phyloP scores from a whole-genome alignment of 30 jellyfish, hydroid and myxozoan species.

The Aurelia aurita complex sp. Pacific region DNA sequence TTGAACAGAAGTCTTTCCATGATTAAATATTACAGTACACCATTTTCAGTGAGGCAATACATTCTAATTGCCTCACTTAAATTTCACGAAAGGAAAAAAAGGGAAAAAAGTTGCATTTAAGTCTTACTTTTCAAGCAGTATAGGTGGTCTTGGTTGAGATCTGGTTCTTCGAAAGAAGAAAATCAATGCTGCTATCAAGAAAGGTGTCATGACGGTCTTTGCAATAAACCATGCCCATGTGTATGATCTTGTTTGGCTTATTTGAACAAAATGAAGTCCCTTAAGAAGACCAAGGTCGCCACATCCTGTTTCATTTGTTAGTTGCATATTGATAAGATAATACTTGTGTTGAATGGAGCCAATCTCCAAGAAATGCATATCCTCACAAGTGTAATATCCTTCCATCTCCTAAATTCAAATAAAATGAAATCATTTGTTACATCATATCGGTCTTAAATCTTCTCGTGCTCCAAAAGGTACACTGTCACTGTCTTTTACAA shows the following conservation, averaged over 20 bases:
- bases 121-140: slow-evolving; percentile 85
- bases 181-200: slow-evolving; percentile 72
- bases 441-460: neutral
- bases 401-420: slow-evolving; percentile 26
- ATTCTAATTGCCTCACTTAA: neutral
- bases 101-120: neutral
- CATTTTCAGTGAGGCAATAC: neutral
- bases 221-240: slow-evolving; percentile 87
- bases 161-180: slow-evolving; percentile 74
- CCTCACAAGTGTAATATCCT: slow-evolving; percentile 93
- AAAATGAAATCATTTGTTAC: too few species aligned
- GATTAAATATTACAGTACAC: neutral
- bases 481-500: too few species aligned
- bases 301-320: slow-evolving; percentile 57
- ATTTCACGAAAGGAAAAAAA: too few species aligned
- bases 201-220: slow-evolving; percentile 85
- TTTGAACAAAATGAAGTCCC: slow-evolving; percentile 63
- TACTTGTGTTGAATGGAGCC: slow-evolving; percentile 83
- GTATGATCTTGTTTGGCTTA: slow-evolving; percentile 81
- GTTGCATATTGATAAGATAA: slow-evolving; percentile 70
- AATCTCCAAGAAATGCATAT: slow-evolving; percentile 86
- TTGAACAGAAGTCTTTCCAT: neutral
- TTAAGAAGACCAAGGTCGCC: slow-evolving; percentile 32
- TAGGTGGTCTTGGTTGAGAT: slow-evolving; percentile 73
- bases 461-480: neutral